Conservation (phyloP, 2,888 invertebrate species). For the Dermolepida albohirtum region DNA sequence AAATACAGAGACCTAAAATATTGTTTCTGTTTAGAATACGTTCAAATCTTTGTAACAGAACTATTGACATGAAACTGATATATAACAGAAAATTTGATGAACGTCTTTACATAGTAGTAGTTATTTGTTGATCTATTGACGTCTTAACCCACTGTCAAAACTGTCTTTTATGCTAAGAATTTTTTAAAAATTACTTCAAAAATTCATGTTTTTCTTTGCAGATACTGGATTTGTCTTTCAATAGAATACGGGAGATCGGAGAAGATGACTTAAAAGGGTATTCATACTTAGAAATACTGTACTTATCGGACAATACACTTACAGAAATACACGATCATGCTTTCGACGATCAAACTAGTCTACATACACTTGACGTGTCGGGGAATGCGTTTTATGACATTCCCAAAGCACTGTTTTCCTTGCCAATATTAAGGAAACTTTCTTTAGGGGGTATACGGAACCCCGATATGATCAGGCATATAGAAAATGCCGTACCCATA, state of each 20-base stretch:
- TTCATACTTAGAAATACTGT: constrained; percentile 57
- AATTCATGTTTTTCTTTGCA: constrained; percentile 47
- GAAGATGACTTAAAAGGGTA: constrained; percentile 56
- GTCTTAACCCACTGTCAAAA: too few relatives aligned
- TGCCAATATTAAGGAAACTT: constrained; percentile 59
- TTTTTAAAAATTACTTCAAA: background rate
- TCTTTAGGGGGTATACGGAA: constrained; percentile 60
- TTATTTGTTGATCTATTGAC: too few relatives aligned
- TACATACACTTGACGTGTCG: constrained; percentile 59
- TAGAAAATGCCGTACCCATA: constrained; percentile 57
- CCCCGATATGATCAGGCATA: constrained; percentile 57
- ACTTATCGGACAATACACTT: constrained; percentile 61
- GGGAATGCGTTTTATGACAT: constrained; percentile 56
- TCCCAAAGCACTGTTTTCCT: constrained; percentile 58
- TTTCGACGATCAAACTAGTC: constrained; percentile 53
- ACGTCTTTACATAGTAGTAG: too few relatives aligned
- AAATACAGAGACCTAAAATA: too few relatives aligned
- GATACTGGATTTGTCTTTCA: constrained; percentile 59
- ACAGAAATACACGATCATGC: constrained; percentile 56
- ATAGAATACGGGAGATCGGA: constrained; percentile 58
- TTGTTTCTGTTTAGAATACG: too few relatives aligned
- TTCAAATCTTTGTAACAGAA: too few relatives aligned
- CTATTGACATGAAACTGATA: too few relatives aligned
- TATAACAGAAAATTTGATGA: too few relatives aligned
- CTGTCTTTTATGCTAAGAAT: too few relatives aligned